Conservation (phyloP, 2,888 invertebrate genomes). For the Boloria euphrosyne region DNA sequence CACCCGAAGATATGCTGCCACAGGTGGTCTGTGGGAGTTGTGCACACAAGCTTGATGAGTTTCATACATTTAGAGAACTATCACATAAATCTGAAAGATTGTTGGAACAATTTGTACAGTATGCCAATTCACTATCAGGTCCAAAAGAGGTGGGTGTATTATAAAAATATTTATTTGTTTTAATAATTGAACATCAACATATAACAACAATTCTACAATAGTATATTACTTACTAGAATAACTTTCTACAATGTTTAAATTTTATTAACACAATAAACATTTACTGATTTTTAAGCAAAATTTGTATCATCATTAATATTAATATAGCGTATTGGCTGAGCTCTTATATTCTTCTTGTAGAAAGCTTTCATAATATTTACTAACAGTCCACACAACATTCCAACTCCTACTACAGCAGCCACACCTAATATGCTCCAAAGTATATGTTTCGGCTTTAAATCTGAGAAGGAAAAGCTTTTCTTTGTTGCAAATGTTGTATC, state of each 20-base stretch:
- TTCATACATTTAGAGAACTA: constrained; percentile 89
- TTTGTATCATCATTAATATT: constrained; percentile 64
- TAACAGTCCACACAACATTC: constrained; percentile 67
- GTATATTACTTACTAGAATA: constrained; percentile 29
- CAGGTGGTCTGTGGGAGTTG: constrained; percentile 90
- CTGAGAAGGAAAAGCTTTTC: constrained; percentile 56
- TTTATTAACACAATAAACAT: constrained; percentile 28
- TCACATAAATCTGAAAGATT: constrained; percentile 89
- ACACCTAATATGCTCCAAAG: constrained; percentile 75
- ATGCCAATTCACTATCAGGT: constrained; percentile 86
- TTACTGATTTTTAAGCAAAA: constrained; percentile 56
- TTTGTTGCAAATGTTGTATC: constrained; percentile 59
- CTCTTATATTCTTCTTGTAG: constrained; percentile 62
- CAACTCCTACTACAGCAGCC: constrained; percentile 61
- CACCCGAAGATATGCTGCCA: constrained; percentile 89
- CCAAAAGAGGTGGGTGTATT: constrained; percentile 83
- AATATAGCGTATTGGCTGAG: constrained; percentile 67
- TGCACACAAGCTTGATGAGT: constrained; percentile 88
- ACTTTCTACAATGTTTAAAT: constrained; percentile 19
- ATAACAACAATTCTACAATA: constrained; percentile 28
- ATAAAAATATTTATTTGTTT: constrained; percentile 39
- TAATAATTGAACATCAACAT: constrained; percentile 18
- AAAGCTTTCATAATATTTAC: constrained; percentile 63
- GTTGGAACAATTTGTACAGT: constrained; percentile 88
- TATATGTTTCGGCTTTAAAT: constrained; percentile 69